phyloP scores from a whole-genome alignment of 1,140 invertebrate species.

The Samia ricini region DNA sequence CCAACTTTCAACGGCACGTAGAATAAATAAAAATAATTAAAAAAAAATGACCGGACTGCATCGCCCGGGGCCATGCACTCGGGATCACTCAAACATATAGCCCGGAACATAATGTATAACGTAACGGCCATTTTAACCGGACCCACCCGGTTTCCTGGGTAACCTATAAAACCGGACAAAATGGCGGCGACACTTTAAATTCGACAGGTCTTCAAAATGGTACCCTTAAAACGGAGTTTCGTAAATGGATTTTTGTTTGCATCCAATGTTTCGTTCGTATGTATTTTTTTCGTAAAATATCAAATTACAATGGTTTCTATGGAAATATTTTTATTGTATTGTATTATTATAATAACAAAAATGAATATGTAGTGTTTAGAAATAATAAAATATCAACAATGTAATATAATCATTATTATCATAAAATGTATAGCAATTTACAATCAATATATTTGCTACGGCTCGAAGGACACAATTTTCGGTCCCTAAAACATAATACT shows the following conservation, averaged over 20 bases:
- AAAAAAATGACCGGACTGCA: not conserved
- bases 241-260: slow-evolving; percentile 1
- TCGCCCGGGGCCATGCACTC: not conserved
- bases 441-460: too few relatives aligned
- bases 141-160: not conserved
- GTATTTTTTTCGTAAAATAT: not conserved
- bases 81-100: not conserved
- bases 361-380: too few relatives aligned
- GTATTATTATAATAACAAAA: not conserved
- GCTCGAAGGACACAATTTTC: too few relatives aligned
- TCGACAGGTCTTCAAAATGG: not conserved
- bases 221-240: not conserved
- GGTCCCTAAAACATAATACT: too few relatives aligned
- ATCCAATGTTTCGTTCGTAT: not conserved
- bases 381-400: too few relatives aligned
- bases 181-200: not conserved
- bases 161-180: not conserved
- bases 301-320: not conserved
- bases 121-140: not conserved
- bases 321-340: not conserved
- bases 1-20: not conserved
- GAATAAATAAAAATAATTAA: not conserved
- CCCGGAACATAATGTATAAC: not conserved
- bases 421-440: too few relatives aligned
- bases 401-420: too few relatives aligned